phyloP scores from a whole-genome alignment of 2,113 vertebrate genomes.

The Toxotes jaculatrix region DNA sequence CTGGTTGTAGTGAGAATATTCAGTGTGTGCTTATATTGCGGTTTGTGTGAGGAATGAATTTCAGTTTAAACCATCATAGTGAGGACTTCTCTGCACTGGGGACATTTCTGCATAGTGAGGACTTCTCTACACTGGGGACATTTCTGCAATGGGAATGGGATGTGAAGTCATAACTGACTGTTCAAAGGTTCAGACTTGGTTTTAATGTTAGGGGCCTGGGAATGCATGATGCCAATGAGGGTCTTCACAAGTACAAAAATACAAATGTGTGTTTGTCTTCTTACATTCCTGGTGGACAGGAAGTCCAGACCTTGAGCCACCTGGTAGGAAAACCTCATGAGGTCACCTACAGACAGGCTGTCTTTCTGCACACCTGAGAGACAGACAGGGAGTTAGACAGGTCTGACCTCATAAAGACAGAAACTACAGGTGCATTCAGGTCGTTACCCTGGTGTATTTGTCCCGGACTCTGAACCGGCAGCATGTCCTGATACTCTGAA shows the following conservation, averaged over 20 bases:
- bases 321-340: conserved; percentile 94
- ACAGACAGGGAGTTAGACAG: conserved; percentile 13
- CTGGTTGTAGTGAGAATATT: not conserved
- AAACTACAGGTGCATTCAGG: not conserved
- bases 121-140: too few relatives aligned
- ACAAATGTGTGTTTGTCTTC: conserved; percentile 21
- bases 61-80: too few relatives aligned
- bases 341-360: conserved; percentile 74
- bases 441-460: conserved; percentile 36
- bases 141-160: too few relatives aligned
- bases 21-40: too few relatives aligned
- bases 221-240: not conserved
- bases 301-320: conserved; percentile 97
- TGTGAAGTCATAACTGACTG: too few relatives aligned
- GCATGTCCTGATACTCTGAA: conserved; percentile 90
- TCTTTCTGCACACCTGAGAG: conserved; percentile 69
- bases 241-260: not conserved
- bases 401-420: not conserved
- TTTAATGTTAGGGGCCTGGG: too few relatives aligned
- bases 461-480: conserved; percentile 72
- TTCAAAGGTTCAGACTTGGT: too few relatives aligned
- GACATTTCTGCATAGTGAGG: too few relatives aligned
- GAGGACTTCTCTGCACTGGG: too few relatives aligned
- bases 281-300: conserved; percentile 94
- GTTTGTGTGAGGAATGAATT: too few relatives aligned